Evolutionary conservation across 37 sponge, comb jelly and placozoan genomes (phyloP), one percentile per base, ranked within the genome.

Genomic region (Tethya wilhelma): DNA sequence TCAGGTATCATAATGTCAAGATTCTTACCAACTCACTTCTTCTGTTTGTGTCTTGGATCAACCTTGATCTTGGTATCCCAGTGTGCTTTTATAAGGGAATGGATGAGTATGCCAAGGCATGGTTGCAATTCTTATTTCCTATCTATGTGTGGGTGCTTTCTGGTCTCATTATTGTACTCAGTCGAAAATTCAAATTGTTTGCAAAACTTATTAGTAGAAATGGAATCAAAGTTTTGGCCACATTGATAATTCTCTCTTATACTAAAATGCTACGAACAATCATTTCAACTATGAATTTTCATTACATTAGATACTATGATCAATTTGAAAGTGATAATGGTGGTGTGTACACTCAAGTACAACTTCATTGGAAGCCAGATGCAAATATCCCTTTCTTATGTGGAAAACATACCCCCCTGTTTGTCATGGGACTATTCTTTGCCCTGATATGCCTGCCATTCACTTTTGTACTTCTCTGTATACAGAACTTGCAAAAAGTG

Each of bases 31-130:
- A 58, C 36, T 28, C 62, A 19, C 38, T 59, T 7, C 1, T 19
- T n/a, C n/a, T 67, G 25, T 76, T 84, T 28, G 22, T 85, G 6
- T 63, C 86, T 1, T 85, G 69, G 77, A 23, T 78, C 23, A 85
- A 62, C 56, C 65, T 85, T 14, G 67, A 64, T 44, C 9, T 84
- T 23, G 79, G 69, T 53, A 31, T 78, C 36, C 33, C 56, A 4
- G 44, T 43, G 2, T 85, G 86, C 28, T 34, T 85, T 40, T 85
- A 85, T 34, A 11, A 43, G 44, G 79, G 86, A 71, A 78, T 85
- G 86, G 56, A 71, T 43, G 71, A 38, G 23, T 72, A 62, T 49
- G 79, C 71, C 0, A 58, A 59, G 56, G 39, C 55, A 17, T n/a
- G 49, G 41, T 31, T 70, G 11, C 68, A 71, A 26, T 59, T 33